A percentile compares a stretch with the other conserved stretches of the same genome.
These are phyloP conservation scores for Coremacera marginata DNA, from an alignment of 2,888 invertebrate species.

Conservation along the genomic window DNA sequence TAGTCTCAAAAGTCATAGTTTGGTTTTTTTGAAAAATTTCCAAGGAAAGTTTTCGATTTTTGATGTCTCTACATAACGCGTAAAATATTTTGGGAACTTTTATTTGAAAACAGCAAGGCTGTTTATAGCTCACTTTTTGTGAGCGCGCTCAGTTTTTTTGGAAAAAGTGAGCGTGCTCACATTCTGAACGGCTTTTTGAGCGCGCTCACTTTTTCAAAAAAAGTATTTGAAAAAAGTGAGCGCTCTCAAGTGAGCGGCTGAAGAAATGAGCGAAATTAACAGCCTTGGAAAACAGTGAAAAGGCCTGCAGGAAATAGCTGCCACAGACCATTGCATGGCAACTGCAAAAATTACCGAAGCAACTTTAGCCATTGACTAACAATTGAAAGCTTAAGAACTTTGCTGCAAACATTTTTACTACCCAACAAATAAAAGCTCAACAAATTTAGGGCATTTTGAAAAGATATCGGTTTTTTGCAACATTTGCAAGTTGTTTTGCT, in stretches of 20 bases:
- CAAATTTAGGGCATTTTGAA: slow-evolving; percentile 12
- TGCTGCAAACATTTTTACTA: not conserved
- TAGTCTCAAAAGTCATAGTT: not conserved
- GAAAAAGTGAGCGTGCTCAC: no score
- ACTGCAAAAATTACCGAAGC: slow-evolving; percentile 1
- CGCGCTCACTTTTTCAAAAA: no score
- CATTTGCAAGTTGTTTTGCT: slow-evolving; percentile 26
- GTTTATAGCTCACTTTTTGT: no score
- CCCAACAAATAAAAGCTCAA: slow-evolving; percentile 21
- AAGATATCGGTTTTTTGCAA: slow-evolving; percentile 33
- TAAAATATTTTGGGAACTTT: slow-evolving; percentile 13
- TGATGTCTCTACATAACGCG: not conserved
- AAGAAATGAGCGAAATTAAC: no score
- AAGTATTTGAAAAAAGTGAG: no score
- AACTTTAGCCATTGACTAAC: not conserved
- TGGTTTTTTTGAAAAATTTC: not conserved
- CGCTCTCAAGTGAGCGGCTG: no score
- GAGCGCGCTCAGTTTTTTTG: no score
- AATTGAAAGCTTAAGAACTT: not conserved
- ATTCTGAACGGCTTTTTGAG: no score
- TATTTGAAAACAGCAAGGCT: no score
- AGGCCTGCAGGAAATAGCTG: not conserved
- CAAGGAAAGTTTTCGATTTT: not conserved
- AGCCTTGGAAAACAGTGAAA: not conserved
- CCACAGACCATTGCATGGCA: not conserved